Evolutionary conservation across 1,140 invertebrate genomes (phyloP), one percentile per base, ranked within the genome.

Genomic region (Neuroterus valhalla): DNA sequence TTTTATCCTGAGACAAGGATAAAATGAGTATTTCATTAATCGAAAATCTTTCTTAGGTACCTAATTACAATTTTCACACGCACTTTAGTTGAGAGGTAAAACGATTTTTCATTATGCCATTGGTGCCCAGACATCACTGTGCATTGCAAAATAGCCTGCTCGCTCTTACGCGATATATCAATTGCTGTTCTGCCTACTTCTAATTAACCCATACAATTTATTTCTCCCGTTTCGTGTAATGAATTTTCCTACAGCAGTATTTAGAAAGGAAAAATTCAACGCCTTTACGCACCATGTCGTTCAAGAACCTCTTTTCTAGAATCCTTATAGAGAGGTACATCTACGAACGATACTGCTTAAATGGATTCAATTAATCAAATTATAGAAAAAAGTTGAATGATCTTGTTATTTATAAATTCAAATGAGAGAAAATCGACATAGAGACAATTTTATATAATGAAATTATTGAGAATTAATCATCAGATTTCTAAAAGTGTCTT

Each of bases 181-280:
- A 62, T 62, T 62, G 31, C 55, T 62, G 55, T 62, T 26, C 23
- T 15, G 31, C 5, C 23, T 62, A 62, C 23, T 62, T 62, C 23
- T 62, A 62, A 62, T 62, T 62, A 62, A 62, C 21, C 17, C 8
- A 11, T 62, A 38, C 55, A n/a, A 62, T 62, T 62, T 62, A 62
- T 31, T 62, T 62, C 10, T 31, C 26, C 21, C 21, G 55, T 62
- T 62, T 38, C 55, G 23, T 31, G 12, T 31, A 62, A 62, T 62
- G 50, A 52, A 52, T 62, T 62, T 62, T 11, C 52, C 52, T 62
- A 62, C 17, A 17, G 17, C 46, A 15, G 14, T 26, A 15, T 31
- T 5, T 1, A 14, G 14, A 38, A 26, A 15, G 4, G 10, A 62
- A 62, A 62, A 17, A 8, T 15, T 19, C 17, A 19, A 48, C 46